These are phyloP conservation scores for Biston betularia DNA, from an alignment of 2,888 invertebrate genomes.

Conservation along the genomic window DNA sequence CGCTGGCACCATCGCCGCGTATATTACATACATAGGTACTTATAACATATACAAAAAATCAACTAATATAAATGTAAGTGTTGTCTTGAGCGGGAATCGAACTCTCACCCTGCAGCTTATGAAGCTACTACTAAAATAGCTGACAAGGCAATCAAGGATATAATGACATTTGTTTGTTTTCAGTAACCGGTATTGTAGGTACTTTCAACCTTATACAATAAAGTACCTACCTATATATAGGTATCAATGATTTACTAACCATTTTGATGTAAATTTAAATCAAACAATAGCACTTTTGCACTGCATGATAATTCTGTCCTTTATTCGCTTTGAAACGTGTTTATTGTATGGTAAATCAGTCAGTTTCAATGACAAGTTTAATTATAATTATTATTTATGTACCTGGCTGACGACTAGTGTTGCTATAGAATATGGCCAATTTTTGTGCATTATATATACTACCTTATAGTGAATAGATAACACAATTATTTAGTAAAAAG, in stretches of 20 bases:
- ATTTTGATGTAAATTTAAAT: slow-evolving; percentile 33
- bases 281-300: slow-evolving; percentile 25
- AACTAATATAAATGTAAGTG: too few relatives aligned
- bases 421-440: background rate
- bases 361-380: slow-evolving; percentile 1
- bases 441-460: too few relatives aligned
- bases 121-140: too few relatives aligned
- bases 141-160: too few relatives aligned
- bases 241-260: slow-evolving; percentile 7
- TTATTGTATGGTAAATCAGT: slow-evolving; percentile 63
- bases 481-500: too few relatives aligned
- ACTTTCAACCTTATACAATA: background rate
- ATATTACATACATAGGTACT: too few relatives aligned
- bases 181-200: background rate
- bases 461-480: too few relatives aligned
- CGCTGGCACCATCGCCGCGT: too few relatives aligned
- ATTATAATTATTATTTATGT: background rate
- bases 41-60: too few relatives aligned
- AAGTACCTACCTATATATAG: background rate
- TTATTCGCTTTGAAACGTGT: slow-evolving; percentile 52
- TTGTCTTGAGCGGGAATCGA: too few relatives aligned
- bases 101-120: too few relatives aligned
- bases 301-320: slow-evolving; percentile 46
- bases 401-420: background rate
- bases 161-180: too few relatives aligned